A percentile compares a stretch with the other conserved stretches of the same genome.
Conservation (phyloP, 2,797 vertebrate species). For the Merluccius polli region DNA sequence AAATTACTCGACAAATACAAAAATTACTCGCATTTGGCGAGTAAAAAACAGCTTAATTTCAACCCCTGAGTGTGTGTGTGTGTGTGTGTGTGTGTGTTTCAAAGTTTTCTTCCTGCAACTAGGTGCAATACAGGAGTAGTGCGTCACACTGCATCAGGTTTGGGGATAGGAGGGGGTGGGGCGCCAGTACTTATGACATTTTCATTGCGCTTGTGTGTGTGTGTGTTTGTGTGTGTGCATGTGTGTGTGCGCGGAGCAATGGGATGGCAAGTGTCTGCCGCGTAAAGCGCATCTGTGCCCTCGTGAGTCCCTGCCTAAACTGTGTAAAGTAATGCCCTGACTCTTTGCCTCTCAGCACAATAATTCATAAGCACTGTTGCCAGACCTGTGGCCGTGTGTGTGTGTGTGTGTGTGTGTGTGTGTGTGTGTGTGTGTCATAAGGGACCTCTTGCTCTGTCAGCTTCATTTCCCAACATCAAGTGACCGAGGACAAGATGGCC, state of each 20-base stretch:
- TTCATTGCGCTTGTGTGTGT: not conserved
- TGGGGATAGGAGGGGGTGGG: no score
- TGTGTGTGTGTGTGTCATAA: constrained; percentile 25
- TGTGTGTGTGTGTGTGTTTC: no score
- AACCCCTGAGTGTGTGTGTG: no score
- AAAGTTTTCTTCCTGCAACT: no score
- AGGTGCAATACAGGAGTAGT: no score
- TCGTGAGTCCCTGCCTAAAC: constrained; percentile 47
- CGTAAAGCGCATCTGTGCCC: constrained; percentile 43
- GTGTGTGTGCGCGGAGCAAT: not conserved
- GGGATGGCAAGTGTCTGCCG: constrained; percentile 34
- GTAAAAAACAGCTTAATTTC: no score
- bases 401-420: constrained; percentile 3
- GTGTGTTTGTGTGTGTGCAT: not conserved
- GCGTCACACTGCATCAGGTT: no score
- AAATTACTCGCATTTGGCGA: no score
- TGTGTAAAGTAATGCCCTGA: constrained; percentile 56
- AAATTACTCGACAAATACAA: no score
- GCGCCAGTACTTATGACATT: not conserved
- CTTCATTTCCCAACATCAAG: constrained; percentile 60
- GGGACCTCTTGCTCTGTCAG: constrained; percentile 46
- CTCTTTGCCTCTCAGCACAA: constrained; percentile 45
- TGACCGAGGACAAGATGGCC: constrained; percentile 47
- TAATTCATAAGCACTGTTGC: constrained; percentile 57
- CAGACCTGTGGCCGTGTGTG: constrained; percentile 31